Percentiles rank a stretch among this genome's conserved stretches.
Conservation (phyloP, 2,113 vertebrate genomes). For the Sebastes schlegelii region DNA sequence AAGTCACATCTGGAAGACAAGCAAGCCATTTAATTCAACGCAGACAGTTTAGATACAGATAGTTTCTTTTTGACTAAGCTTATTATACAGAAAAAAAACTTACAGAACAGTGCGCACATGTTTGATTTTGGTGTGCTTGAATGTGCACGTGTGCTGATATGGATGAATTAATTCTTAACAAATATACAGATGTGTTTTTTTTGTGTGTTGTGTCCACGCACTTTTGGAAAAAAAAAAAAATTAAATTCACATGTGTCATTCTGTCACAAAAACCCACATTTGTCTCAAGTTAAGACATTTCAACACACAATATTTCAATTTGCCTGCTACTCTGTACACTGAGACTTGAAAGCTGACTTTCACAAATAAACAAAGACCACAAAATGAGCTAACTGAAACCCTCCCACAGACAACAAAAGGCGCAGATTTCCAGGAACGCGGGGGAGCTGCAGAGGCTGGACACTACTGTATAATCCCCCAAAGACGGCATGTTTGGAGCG, state of each 20-base stretch:
- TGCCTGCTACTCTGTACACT: slow-evolving; percentile 20
- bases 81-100: slow-evolving; percentile 55
- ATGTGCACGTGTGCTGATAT: neutral
- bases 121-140: slow-evolving; percentile 24
- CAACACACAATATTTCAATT: slow-evolving; percentile 50
- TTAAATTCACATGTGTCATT: slow-evolving; percentile 10
- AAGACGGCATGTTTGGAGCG: slow-evolving; percentile 62
- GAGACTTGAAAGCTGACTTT: slow-evolving; percentile 59
- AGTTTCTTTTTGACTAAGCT: slow-evolving; percentile 60
- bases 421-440: slow-evolving; percentile 62
- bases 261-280: slow-evolving; percentile 27
- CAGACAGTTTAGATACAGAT: slow-evolving; percentile 72
- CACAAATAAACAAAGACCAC: slow-evolving; percentile 62
- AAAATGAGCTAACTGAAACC: slow-evolving; percentile 57
- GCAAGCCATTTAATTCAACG: slow-evolving; percentile 78
- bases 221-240: slow-evolving; percentile 12
- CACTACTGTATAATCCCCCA: slow-evolving; percentile 55
- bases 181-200: slow-evolving; percentile 35
- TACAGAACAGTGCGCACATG: slow-evolving; percentile 24
- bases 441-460: slow-evolving; percentile 47
- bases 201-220: slow-evolving; percentile 21
- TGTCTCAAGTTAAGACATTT: slow-evolving; percentile 35
- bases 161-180: too few relatives aligned
- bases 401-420: slow-evolving; percentile 69
- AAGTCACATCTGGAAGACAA: slow-evolving; percentile 80